Percentiles rank a stretch among this genome's conserved stretches.
These are phyloP conservation scores for Ancistrus triradiatus DNA, from an alignment of 2,113 vertebrate species.

Conservation along the genomic window DNA sequence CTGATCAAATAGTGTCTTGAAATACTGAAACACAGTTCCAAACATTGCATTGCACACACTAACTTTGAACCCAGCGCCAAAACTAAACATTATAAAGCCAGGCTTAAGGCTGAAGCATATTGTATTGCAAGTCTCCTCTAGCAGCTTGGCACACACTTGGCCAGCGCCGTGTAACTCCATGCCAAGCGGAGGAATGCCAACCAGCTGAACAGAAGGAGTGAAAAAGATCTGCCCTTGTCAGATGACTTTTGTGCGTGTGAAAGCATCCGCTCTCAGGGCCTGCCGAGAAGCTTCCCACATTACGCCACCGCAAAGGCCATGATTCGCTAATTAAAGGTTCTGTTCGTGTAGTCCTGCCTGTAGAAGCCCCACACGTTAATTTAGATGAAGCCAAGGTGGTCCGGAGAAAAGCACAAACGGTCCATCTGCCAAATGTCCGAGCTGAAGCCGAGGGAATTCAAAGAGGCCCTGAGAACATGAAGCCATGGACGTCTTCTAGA, in stretches of 20 bases:
- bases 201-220: constrained; percentile 32
- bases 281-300: constrained; percentile 31
- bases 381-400: background rate
- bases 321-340: constrained; percentile 10
- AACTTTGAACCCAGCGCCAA: background rate
- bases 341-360: background rate
- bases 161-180: constrained; percentile 32
- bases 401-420: background rate
- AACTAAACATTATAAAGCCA: too few relatives aligned
- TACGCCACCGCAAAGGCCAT: constrained; percentile 48
- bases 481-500: too few relatives aligned
- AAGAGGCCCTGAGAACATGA: too few relatives aligned
- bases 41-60: too few relatives aligned
- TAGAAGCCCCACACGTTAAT: background rate
- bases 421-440: too few relatives aligned
- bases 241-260: constrained; percentile 55
- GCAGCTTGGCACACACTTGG: constrained; percentile 51
- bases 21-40: too few relatives aligned
- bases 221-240: constrained; percentile 41
- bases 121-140: background rate
- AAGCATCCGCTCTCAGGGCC: constrained; percentile 50
- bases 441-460: too few relatives aligned
- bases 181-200: constrained; percentile 33
- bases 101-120: background rate
- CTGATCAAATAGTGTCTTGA: too few relatives aligned